These are phyloP conservation scores for Leucopsar rothschildi DNA, from an alignment of 2,113 vertebrate genomes.

Conservation along the genomic window DNA sequence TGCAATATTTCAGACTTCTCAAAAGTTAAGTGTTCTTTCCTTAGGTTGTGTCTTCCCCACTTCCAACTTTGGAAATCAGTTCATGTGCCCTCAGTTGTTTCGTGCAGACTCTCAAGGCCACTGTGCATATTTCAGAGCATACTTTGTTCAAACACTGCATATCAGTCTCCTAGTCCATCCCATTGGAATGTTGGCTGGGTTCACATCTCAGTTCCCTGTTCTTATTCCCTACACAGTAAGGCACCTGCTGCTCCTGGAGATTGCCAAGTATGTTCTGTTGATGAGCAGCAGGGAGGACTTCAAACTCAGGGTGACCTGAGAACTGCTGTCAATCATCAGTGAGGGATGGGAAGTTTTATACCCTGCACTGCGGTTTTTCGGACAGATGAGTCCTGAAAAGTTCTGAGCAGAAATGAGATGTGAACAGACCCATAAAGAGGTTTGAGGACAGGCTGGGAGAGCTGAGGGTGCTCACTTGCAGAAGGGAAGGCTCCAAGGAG, in stretches of 20 bases:
- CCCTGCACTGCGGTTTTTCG: neutral
- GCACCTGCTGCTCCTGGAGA: neutral
- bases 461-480: neutral
- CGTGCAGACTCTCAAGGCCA: neutral
- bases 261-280: neutral
- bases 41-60: neutral
- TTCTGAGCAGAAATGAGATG: neutral
- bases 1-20: neutral
- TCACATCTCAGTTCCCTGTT: neutral
- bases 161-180: neutral
- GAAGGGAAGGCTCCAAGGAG: neutral
- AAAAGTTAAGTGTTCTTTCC: neutral
- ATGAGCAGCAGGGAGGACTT: accelerated
- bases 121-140: neutral
- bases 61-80: neutral
- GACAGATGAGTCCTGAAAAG: neutral
- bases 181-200: neutral
- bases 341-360: neutral
- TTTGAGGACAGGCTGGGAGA: neutral
- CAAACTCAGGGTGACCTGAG: neutral
- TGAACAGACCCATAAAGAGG: neutral
- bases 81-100: neutral
- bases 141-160: neutral
- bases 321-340: neutral
- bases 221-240: neutral